These are phyloP conservation scores for Busseola fusca DNA, from an alignment of 2,888 invertebrate genomes.

Conservation along the genomic window DNA sequence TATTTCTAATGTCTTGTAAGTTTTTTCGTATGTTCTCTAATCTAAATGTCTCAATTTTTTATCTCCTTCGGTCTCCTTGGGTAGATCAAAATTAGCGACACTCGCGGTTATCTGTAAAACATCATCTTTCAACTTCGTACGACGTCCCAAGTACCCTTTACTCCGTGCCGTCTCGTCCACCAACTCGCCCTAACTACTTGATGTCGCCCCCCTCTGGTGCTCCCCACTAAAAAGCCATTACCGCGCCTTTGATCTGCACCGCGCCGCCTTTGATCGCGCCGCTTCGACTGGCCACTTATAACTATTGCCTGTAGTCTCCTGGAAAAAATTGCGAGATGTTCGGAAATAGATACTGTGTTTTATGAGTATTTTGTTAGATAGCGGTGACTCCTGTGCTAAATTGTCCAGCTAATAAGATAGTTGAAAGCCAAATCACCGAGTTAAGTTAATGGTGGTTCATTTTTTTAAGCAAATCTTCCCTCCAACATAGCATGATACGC, in stretches of 20 bases:
- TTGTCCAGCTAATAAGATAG: slow-evolving; percentile 27
- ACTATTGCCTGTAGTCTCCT: slow-evolving; percentile 72
- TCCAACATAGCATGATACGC: neutral
- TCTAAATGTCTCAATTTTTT: neutral
- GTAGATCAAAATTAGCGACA: slow-evolving; percentile 22
- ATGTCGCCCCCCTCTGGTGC: slow-evolving; percentile 65
- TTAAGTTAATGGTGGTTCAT: neutral
- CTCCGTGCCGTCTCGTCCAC: slow-evolving; percentile 46
- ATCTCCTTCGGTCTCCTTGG: neutral
- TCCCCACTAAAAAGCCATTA: slow-evolving; percentile 85
- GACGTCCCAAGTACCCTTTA: slow-evolving; percentile 36
- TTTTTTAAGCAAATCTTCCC: slow-evolving; percentile 1
- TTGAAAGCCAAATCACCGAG: neutral
- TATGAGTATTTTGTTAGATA: slow-evolving; percentile 21
- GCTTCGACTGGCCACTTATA: slow-evolving; percentile 83
- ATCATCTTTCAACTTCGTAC: neutral
- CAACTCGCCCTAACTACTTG: slow-evolving; percentile 76
- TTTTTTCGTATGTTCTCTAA: neutral
- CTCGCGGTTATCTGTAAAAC: slow-evolving; percentile 15
- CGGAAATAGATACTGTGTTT: slow-evolving; percentile 33
- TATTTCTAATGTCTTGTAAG: neutral
- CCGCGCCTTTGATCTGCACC: slow-evolving; percentile 82
- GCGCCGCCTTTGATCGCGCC: slow-evolving; percentile 80
- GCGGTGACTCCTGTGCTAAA: slow-evolving; percentile 9
- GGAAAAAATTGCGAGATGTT: slow-evolving; percentile 50